Evolutionary conservation across 2,888 invertebrate genomes (phyloP), one percentile per base, ranked within the genome.

Genomic region (Chromoteleia sp.): DNA sequence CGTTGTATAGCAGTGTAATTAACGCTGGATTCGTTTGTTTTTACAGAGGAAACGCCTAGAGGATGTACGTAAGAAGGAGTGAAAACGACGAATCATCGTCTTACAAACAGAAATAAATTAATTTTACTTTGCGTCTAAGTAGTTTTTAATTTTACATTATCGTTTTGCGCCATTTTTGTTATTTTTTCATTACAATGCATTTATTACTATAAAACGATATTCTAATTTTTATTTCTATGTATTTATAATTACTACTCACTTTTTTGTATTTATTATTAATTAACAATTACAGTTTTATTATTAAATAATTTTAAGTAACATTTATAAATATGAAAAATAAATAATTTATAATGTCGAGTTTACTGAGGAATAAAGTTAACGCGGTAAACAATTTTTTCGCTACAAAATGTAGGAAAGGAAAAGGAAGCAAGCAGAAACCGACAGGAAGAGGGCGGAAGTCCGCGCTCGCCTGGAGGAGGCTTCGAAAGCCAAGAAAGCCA

Each of bases 381-480:
- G 14, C 19, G 29, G 21, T 61, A 45, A 70, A 80, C 71, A 82
- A 76, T 81, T 84, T 74, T 81, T 82, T 70, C 33, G 41, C 17
- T 14, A 52, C 19, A 81, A 87, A 87, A 87, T 89, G 52, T 92
- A 98, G 97, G 98, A 98, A 94, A 98, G 97, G 95, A 97, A 97
- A 95, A 98, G 96, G 94, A 98, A 98, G 94, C 98, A 97, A 95
- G 96, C 96, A 92, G 98, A 98, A 93, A 98, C 98, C 93, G 98
- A 98, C 94, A 96, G 98, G 94, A 98, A 98, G 95, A 97, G 98
- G 94, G 98, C 98, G 92, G 98, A 99, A 93, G 98, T 99, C 93
- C 96, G 98, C 93, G 97, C 97, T 94, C 98, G 98, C 92, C 97
- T 99, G 95, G 99, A 99, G 94, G 98, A 98, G 93, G 98, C 98